Base-by-base conservation (phyloP, 2,888 invertebrate species). In the Amphipyra tragopoginis region DNA sequence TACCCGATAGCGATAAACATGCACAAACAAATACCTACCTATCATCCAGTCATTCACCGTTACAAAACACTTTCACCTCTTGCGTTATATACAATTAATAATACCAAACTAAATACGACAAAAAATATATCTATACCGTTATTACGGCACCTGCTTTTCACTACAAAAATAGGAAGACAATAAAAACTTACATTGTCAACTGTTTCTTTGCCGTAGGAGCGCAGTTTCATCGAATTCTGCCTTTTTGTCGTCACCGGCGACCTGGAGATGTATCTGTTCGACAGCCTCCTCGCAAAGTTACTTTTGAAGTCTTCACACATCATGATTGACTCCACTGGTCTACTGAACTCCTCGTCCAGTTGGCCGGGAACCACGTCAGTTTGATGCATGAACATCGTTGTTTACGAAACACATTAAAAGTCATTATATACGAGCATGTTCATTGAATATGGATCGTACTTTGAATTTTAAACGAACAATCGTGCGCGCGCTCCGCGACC, bases 241-340 rank as follows among this genome's bases (percentile, higher is more conserved):
- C 85, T 83, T 62, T 83, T 89, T 0, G 85, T 58, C 49, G 77
- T 77, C 44, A 82, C 76, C 13, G 90, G 85, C 26, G 91, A 77
- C 68, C 87, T 88, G 65, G 90, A 84, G 62, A 82, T 89, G 75
- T 91, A 94, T 57, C 94, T 86, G 77, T 93, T 92, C n/a, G 94
- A 94, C 55, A 94, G 88, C 71, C 88, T 91, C 77, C 94, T 89
- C 1, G 94, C 94, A 68, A 94, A 94, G 81, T 93, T 94, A 71
- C 94, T 94, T 71, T 94, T 94, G 75, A 94, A 94, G 78, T 94
- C 93, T 72, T 93, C 93, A 80, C 93, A 93, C 77, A 89, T 87
- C 94, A 94, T 94, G 67, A 94, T 93, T 14, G 93, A 91, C 84
- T 94, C 94, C 52, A 94, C 93, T 48, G 94, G 91, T 73, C 84